Evolutionary conservation across 2,888 invertebrate genomes (phyloP).

Genomic region (Nomada lathburiana): DNA sequence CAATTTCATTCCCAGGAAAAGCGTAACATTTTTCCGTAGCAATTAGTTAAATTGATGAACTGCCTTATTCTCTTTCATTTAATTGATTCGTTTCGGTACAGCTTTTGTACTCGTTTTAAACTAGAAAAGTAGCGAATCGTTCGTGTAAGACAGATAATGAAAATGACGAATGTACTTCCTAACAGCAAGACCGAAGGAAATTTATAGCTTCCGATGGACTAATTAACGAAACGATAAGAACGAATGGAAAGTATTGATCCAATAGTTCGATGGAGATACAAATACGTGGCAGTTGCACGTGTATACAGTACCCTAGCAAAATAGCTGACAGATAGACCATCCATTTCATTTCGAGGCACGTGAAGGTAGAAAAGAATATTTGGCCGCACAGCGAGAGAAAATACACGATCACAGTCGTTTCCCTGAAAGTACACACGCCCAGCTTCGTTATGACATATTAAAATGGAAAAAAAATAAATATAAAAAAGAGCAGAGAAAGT

Average conservation of each 20-base stretch:
- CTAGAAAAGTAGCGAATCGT: too few species aligned
- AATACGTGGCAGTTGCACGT: neutral
- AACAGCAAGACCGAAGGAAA: neutral
- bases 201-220: neutral
- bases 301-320: constrained; percentile 75
- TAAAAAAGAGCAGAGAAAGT: neutral
- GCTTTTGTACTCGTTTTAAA: too few species aligned
- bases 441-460: constrained; percentile 6
- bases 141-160: neutral
- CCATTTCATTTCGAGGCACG: constrained; percentile 74
- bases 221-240: neutral
- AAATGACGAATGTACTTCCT: neutral
- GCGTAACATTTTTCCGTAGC: neutral
- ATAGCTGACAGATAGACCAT: constrained; percentile 76
- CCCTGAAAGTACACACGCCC: constrained; percentile 82
- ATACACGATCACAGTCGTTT: constrained; percentile 84
- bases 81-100: too few species aligned
- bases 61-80: too few species aligned
- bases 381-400: constrained; percentile 78
- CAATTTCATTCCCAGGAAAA: neutral
- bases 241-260: neutral
- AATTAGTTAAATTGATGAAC: neutral
- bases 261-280: neutral
- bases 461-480: neutral
- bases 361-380: constrained; percentile 75